Base-by-base conservation (phyloP, 2,113 vertebrate species). In the Otis tarda region DNA sequence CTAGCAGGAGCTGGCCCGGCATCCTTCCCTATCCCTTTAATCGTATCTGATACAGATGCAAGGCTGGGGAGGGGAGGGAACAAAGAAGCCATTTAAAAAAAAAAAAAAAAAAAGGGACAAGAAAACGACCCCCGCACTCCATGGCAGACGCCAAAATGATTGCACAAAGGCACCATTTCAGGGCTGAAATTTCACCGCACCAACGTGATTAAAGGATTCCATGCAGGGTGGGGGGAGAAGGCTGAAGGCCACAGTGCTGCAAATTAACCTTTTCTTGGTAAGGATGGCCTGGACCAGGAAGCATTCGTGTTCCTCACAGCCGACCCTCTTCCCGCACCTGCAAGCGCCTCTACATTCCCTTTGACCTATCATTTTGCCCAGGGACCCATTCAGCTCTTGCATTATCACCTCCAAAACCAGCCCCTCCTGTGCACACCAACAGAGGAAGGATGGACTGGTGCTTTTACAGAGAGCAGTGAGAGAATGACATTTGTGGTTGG, bases 131-230 rank as follows among this genome's bases (percentile, higher is more conserved):
- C 98, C 98, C 75, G 95, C 83, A 31, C 97, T 98, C 97, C 86
- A 97, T 96, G 97, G 98, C 98, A 39, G 98, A 98, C 90, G 98
- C 98, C 98, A 97, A 97, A 98, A 97, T 49, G 90, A 97, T 91
- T 85, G 97, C 98, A 98, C 98, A 98, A 98, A 98, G 98, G 97
- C 97, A 97, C 95, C 97, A 97, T 98, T 98, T 98, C 98, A 98
- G 97, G 97, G 97, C 97, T 98, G 98, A 98, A 98, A 98, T 98
- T 98, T 98, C 98, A 98, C 98, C 98, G 95, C 98, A 97, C 96
- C 98, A 98, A 98, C 94, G 96, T 98, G 98, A 98, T 98, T 98
- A 98, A 98, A 98, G 98, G 98, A 98, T 98, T 98, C 98, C 98
- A 97, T 27, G 91, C 95, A 92, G 87, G 95, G 95, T 90, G 92